Evolutionary conservation across 2,113 vertebrate genomes (phyloP).

Genomic region (Malurus melanocephalus): DNA sequence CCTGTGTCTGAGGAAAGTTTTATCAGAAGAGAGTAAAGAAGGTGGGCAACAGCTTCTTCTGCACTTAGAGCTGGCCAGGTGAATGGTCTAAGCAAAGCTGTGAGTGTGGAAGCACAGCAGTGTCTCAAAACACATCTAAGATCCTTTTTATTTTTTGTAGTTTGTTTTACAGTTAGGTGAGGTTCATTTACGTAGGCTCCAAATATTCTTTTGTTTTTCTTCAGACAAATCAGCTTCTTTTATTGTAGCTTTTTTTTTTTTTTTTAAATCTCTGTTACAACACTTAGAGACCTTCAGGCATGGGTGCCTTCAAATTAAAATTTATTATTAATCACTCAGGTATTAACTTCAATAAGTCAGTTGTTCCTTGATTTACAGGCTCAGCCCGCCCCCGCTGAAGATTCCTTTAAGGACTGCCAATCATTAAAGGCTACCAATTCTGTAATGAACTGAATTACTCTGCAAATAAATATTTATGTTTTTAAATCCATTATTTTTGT

Average conservation of each 20-base stretch:
- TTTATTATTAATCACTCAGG: constrained; percentile 53
- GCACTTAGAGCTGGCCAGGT: background rate
- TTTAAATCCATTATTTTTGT: constrained; percentile 51
- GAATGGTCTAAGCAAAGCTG: background rate
- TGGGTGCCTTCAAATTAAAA: constrained; percentile 55
- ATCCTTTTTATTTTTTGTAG: background rate
- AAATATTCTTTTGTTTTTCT: constrained; percentile 22
- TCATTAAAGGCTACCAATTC: constrained; percentile 45
- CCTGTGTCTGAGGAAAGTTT: background rate
- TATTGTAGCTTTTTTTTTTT: constrained; percentile 20
- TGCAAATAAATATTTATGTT: constrained; percentile 54
- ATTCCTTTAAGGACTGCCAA: constrained; percentile 55
- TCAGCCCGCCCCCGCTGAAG: constrained; percentile 24
- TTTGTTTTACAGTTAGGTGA: constrained; percentile 17
- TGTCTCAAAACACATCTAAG: background rate
- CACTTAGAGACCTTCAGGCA: constrained; percentile 41
- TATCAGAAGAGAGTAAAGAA: background rate
- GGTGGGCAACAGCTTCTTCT: background rate
- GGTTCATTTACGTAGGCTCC: background rate
- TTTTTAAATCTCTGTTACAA: constrained; percentile 50
- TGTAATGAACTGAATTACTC: constrained; percentile 36
- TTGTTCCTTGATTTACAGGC: constrained; percentile 52
- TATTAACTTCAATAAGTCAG: constrained; percentile 55
- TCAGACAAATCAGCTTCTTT: constrained; percentile 25
- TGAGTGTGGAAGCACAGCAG: accelerated